These are phyloP conservation scores for Cecidostiba fungosa DNA, from an alignment of 2,888 invertebrate genomes.

Conservation along the genomic window DNA sequence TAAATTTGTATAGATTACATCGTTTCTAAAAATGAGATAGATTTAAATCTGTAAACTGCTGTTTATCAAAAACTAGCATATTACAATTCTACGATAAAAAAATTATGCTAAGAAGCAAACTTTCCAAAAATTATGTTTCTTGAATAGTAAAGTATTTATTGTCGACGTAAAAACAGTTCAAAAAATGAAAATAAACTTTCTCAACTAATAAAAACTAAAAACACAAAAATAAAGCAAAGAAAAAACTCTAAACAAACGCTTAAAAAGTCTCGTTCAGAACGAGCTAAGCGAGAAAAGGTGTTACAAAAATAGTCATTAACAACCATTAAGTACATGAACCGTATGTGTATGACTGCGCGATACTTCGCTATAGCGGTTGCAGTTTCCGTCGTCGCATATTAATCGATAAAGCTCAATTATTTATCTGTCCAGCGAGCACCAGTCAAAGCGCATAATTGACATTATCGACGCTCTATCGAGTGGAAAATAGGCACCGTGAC, in stretches of 20 bases:
- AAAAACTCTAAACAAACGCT: slow-evolving; percentile 42
- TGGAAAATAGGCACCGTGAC: slow-evolving; percentile 29
- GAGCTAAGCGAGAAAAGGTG: neutral
- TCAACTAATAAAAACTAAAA: slow-evolving; percentile 49
- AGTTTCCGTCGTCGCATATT: slow-evolving; percentile 6
- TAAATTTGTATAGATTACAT: slow-evolving; percentile 33
- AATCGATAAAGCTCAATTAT: slow-evolving; percentile 22
- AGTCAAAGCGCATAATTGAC: slow-evolving; percentile 15
- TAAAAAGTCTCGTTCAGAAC: slow-evolving; percentile 13
- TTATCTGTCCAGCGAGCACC: neutral
- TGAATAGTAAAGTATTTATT: neutral
- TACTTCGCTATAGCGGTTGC: slow-evolving; percentile 10
- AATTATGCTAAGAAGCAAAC: slow-evolving; percentile 3
- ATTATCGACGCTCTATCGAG: slow-evolving; percentile 11
- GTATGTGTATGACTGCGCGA: slow-evolving; percentile 12
- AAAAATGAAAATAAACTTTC: slow-evolving; percentile 36
- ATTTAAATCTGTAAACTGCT: neutral
- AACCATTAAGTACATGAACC: slow-evolving; percentile 56
- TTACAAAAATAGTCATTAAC: slow-evolving; percentile 48
- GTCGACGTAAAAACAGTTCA: neutral
- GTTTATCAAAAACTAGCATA: neutral
- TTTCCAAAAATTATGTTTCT: neutral
- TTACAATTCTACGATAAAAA: slow-evolving; percentile 17
- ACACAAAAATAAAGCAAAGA: slow-evolving; percentile 37
- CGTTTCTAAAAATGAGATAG: neutral